Percentiles rank a stretch among this genome's conserved stretches.
Conservation (phyloP, 2,888 invertebrate species). For the Drosophila borealis region DNA sequence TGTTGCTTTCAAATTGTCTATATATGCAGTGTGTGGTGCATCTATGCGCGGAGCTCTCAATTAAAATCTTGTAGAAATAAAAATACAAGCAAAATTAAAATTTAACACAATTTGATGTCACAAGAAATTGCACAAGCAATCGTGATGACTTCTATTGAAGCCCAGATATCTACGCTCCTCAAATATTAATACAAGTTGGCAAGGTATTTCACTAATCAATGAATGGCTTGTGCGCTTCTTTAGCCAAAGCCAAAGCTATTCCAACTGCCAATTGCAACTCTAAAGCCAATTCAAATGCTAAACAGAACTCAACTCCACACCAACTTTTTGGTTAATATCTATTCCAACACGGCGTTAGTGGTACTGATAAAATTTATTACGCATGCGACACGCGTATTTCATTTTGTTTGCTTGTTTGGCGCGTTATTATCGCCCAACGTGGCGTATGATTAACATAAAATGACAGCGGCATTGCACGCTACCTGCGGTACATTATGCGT, state of each 20-base stretch:
- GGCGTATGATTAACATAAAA: conserved; percentile 81
- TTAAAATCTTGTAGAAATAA: conserved; percentile 74
- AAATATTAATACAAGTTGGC: background rate
- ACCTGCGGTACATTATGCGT: conserved; percentile 25
- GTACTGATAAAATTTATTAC: conserved; percentile 74
- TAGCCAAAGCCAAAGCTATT: background rate
- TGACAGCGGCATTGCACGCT: conserved; percentile 59
- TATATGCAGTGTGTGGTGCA: conserved; percentile 1
- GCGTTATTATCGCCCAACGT: conserved; percentile 80
- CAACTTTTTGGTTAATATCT: conserved; percentile 8
- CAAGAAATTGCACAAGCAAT: conserved; percentile 46
- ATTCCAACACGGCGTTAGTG: conserved; percentile 6
- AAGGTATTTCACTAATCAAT: conserved; percentile 8
- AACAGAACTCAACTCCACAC: conserved; percentile 1
- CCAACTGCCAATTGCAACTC: conserved; percentile 41
- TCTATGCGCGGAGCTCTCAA: conserved; percentile 45
- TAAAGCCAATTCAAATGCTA: conserved; percentile 39
- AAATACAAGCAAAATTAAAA: conserved; percentile 44
- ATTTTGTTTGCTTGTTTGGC: conserved; percentile 81
- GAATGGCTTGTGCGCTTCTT: background rate
- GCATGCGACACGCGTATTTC: conserved; percentile 78
- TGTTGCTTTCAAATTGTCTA: conserved; percentile 72
- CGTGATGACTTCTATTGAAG: conserved; percentile 32
- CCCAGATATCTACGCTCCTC: background rate
- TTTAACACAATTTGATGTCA: conserved; percentile 41